A percentile compares a stretch with the other conserved stretches of the same genome.
Conservation (phyloP, 53 echinoderm and acorn worm genomes). For the Henricia sp. region DNA sequence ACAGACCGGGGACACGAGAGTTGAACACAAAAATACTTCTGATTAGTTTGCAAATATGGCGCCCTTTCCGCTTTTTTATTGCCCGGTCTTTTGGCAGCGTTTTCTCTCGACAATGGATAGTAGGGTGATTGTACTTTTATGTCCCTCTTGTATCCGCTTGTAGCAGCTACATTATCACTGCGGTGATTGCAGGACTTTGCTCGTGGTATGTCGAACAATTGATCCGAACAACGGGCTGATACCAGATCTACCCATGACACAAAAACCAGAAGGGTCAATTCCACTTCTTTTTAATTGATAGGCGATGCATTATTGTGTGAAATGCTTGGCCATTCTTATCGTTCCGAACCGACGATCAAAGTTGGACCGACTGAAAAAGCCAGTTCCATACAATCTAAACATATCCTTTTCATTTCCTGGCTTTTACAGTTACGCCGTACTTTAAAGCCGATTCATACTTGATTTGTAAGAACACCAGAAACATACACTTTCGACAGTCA, state of each 20-base stretch:
- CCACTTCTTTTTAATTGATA: no score
- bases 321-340: no score
- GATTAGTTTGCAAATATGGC: conserved; percentile 18
- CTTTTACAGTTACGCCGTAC: no score
- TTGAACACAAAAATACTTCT: not conserved
- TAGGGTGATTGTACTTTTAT: conserved; percentile 37
- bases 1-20: not conserved
- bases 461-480: no score
- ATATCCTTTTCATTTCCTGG: no score
- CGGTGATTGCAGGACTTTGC: conserved; percentile 32
- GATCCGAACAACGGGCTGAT: not conserved
- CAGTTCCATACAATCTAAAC: no score
- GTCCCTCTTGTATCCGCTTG: conserved; percentile 41
- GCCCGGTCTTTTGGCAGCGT: not conserved
- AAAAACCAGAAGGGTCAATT: not conserved
- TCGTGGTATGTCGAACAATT: conserved; percentile 11
- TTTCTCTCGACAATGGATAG: not conserved
- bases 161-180: conserved; percentile 1
- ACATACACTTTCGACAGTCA: no score
- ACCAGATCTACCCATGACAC: not conserved
- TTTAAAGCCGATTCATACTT: no score
- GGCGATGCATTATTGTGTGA: no score
- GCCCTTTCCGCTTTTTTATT: conserved; percentile 26
- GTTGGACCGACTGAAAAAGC: no score
- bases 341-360: no score